phyloP scores from a whole-genome alignment of 2,113 vertebrate genomes.

The Sakesphorus luctuosus region DNA sequence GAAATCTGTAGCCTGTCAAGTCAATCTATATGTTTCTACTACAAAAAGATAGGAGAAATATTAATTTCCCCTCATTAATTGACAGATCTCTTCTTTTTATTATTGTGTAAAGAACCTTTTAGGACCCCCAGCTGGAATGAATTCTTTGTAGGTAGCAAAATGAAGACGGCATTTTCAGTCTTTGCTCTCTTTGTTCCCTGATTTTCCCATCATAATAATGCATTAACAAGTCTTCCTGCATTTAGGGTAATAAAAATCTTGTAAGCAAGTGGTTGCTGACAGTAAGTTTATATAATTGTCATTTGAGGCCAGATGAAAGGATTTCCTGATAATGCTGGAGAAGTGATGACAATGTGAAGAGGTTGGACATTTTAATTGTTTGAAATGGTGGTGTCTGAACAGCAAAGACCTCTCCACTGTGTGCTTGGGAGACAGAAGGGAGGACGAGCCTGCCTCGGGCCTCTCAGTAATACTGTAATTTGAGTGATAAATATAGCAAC shows the following conservation, averaged over 20 bases:
- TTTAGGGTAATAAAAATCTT: conserved; percentile 21
- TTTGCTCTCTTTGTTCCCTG: conserved; percentile 30
- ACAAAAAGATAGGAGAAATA: neutral
- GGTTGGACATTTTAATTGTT: neutral
- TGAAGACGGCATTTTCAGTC: neutral
- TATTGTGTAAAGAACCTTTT: neutral
- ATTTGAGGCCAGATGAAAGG: neutral
- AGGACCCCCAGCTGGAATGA: neutral
- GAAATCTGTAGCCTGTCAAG: neutral
- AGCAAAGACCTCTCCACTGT: neutral
- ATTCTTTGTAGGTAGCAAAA: neutral
- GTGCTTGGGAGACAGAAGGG: neutral
- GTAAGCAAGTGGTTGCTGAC: conserved; percentile 10
- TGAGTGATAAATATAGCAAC: conserved; percentile 42
- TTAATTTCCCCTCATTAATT: neutral
- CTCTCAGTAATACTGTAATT: conserved; percentile 12
- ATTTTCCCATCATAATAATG: neutral
- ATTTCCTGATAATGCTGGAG: neutral
- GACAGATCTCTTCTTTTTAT: neutral
- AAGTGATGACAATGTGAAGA: neutral
- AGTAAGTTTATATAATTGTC: conserved; percentile 2
- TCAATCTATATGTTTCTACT: neutral
- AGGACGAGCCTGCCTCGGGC: neutral
- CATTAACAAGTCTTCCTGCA: neutral
- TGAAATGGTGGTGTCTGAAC: neutral